Conservation (phyloP, 2,888 invertebrate genomes). For the Colletes collaris region DNA sequence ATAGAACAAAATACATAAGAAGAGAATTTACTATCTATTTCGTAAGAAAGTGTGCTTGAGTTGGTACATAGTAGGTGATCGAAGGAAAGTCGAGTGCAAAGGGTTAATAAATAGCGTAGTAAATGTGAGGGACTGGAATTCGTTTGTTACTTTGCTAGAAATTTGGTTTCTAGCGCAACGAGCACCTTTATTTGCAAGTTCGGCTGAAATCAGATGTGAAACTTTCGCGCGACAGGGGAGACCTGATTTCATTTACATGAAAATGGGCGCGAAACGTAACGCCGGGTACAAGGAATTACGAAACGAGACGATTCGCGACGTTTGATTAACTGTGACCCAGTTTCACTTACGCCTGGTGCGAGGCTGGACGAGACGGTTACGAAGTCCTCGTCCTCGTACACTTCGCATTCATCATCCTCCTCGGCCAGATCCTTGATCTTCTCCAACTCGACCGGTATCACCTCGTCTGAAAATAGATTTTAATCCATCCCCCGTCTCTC, state of each 20-base stretch:
- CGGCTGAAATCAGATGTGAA: too few species aligned
- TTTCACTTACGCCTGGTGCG: conserved; percentile 66
- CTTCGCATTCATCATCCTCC: conserved; percentile 83
- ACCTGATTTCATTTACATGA: conserved; percentile 16
- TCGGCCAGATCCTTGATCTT: conserved; percentile 76
- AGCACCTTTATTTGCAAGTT: too few species aligned
- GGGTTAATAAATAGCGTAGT: too few species aligned
- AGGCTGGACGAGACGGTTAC: conserved; percentile 73
- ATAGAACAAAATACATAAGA: too few species aligned
- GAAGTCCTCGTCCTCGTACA: conserved; percentile 85
- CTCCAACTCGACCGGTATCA: conserved; percentile 86
- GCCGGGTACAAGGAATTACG: conserved; percentile 28
- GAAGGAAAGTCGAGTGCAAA: too few species aligned
- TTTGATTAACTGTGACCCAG: conserved; percentile 50
- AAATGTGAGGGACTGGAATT: too few species aligned
- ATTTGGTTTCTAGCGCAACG: too few species aligned
- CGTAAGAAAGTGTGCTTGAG: too few species aligned
- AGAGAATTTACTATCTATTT: too few species aligned
- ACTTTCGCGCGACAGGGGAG: neutral
- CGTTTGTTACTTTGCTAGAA: too few species aligned
- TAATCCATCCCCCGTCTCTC: too few species aligned
- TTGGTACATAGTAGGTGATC: too few species aligned
- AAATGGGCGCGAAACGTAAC: conserved; percentile 12
- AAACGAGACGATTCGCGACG: conserved; percentile 14
- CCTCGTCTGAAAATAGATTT: conserved; percentile 84